A percentile compares a stretch with the other conserved stretches of the same genome.
Evolutionary conservation across 1,140 invertebrate genomes (phyloP).

Genomic region (Leptinotarsa undecemlineata): DNA sequence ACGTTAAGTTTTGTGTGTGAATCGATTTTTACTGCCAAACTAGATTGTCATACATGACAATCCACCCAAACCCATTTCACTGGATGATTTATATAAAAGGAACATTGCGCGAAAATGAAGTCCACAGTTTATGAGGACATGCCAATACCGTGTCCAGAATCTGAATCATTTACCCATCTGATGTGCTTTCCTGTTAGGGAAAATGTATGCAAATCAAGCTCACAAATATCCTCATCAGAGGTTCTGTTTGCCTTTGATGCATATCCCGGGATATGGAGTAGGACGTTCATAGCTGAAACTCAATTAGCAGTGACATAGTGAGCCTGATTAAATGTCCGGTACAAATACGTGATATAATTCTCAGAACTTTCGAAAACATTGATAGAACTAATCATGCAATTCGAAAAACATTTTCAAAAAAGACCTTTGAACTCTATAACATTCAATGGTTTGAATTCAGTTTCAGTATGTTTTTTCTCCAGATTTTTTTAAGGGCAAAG

Average conservation of each 20-base stretch:
- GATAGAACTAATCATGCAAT: too few relatives aligned
- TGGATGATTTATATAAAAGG: not conserved
- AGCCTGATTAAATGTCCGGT: too few relatives aligned
- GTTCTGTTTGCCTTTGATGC: not conserved
- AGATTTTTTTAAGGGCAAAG: too few relatives aligned
- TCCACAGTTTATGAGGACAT: conserved; percentile 45
- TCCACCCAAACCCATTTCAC: not conserved
- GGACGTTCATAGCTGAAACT: not conserved
- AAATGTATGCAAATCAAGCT: conserved; percentile 48
- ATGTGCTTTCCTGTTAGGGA: conserved; percentile 47
- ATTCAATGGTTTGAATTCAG: too few relatives aligned
- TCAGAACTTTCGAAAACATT: too few relatives aligned
- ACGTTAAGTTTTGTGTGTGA: too few relatives aligned
- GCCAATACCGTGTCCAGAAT: conserved; percentile 50
- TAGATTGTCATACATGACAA: not conserved
- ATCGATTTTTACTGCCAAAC: too few relatives aligned
- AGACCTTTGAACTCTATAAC: too few relatives aligned
- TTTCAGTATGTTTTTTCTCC: too few relatives aligned
- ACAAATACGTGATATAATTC: too few relatives aligned
- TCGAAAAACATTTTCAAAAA: too few relatives aligned
- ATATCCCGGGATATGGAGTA: not conserved
- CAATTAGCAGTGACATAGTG: too few relatives aligned
- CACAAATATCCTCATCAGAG: conserved; percentile 40
- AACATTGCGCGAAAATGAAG: not conserved
- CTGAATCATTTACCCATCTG: conserved; percentile 50